A percentile compares a stretch with the other conserved stretches of the same genome.
Conservation (phyloP, 1,140 invertebrate species). For the Eufriesea mexicana region DNA sequence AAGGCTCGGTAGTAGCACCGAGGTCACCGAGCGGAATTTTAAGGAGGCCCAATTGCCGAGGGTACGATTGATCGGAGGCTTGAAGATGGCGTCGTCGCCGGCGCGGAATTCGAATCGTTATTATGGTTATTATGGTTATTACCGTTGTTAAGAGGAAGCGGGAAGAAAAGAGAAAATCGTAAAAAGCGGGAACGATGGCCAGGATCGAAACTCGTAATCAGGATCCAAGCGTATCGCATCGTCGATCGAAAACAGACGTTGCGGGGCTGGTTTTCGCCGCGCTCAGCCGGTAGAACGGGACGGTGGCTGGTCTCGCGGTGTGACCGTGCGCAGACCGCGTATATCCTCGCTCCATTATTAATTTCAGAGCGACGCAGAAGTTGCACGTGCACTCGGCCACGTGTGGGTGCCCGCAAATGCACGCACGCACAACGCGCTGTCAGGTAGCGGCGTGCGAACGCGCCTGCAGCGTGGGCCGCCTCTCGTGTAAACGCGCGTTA, state of each 20-base stretch:
- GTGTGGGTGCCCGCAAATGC: slow-evolving; percentile 52
- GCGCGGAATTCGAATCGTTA: too few relatives aligned
- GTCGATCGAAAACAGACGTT: slow-evolving; percentile 1
- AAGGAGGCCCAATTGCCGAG: not conserved
- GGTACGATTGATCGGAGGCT: too few relatives aligned
- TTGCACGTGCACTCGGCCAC: slow-evolving; percentile 54
- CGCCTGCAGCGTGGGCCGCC: not conserved
- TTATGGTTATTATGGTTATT: too few relatives aligned
- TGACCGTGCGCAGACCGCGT: slow-evolving; percentile 71
- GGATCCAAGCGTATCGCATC: not conserved
- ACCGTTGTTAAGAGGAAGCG: too few relatives aligned
- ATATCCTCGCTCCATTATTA: slow-evolving; percentile 75
- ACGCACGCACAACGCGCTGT: slow-evolving; percentile 1
- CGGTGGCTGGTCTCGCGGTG: slow-evolving; percentile 65
- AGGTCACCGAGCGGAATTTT: not conserved
- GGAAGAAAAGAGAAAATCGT: not conserved
- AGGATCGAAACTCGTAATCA: not conserved
- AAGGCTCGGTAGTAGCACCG: too few relatives aligned
- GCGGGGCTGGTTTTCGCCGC: slow-evolving; percentile 19
- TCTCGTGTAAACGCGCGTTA: not conserved
- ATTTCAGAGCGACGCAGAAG: slow-evolving; percentile 60
- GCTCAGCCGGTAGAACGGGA: slow-evolving; percentile 61
- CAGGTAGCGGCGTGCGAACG: slow-evolving; percentile 31
- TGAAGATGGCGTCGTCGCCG: too few relatives aligned
- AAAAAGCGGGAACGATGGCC: not conserved